phyloP scores from a whole-genome alignment of 1,140 invertebrate genomes.

The Laupala kohalensis region DNA sequence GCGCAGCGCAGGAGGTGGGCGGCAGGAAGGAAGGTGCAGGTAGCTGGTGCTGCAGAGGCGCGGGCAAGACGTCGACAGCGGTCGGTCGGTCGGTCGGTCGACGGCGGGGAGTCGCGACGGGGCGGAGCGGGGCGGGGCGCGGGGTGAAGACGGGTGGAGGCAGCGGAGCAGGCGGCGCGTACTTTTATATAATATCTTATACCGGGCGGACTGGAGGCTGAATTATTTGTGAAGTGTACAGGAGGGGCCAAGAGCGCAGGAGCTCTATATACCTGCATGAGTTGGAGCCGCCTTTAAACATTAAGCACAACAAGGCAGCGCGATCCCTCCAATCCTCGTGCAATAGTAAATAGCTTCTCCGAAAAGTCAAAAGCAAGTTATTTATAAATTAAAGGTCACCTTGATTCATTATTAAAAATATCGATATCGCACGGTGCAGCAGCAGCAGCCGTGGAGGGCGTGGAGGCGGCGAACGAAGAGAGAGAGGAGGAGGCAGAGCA shows the following conservation, averaged over 20 bases:
- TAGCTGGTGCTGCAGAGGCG: neutral
- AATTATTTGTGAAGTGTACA: conserved; percentile 10
- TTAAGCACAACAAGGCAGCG: conserved; percentile 13
- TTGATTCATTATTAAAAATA: conserved; percentile 11
- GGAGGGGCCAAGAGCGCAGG: conserved; percentile 1
- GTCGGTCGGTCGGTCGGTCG: too few relatives aligned
- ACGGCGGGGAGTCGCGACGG: too few relatives aligned
- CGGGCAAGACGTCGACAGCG: neutral
- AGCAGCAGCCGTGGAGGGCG: neutral
- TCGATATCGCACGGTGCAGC: conserved; percentile 7
- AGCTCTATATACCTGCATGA: conserved; percentile 12
- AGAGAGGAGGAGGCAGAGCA: neutral
- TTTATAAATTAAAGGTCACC: conserved; percentile 16
- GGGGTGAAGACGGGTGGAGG: neutral
- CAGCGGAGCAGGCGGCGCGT: neutral
- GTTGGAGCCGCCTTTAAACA: conserved; percentile 12
- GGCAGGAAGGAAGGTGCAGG: neutral
- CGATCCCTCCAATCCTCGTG: conserved; percentile 14
- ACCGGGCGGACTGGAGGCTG: conserved; percentile 11
- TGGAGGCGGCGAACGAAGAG: too few relatives aligned
- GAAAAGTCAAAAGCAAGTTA: conserved; percentile 15
- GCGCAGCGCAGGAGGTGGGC: neutral
- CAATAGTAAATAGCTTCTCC: conserved; percentile 13
- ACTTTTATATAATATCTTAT: conserved; percentile 15
- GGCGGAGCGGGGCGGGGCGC: too few relatives aligned